phyloP scores from a whole-genome alignment of 2,113 vertebrate species.

The Shinisaurus crocodilurus region DNA sequence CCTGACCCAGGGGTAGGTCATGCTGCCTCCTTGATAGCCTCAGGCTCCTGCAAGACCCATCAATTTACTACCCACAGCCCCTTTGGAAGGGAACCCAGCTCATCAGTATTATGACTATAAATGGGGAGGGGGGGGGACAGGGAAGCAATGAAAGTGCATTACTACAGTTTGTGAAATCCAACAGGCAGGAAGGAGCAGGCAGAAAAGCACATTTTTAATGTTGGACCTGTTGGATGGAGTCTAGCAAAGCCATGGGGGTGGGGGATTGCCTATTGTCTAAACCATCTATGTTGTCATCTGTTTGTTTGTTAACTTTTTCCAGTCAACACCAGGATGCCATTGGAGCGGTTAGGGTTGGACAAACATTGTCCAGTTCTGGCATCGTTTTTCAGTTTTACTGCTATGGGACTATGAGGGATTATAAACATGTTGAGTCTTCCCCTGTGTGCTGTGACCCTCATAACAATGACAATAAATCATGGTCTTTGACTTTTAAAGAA shows the following conservation, averaged over 20 bases:
- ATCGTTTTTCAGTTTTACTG: conserved; percentile 37
- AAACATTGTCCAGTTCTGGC: conserved; percentile 26
- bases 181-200: not conserved
- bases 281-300: not conserved
- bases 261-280: too few species aligned
- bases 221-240: not conserved
- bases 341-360: not conserved
- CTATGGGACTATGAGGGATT: conserved; percentile 10
- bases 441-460: conserved; percentile 2
- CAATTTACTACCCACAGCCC: not conserved
- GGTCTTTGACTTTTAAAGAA: conserved; percentile 26
- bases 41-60: not conserved
- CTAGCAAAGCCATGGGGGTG: not conserved
- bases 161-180: not conserved
- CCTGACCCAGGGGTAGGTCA: not conserved
- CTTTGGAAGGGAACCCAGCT: not conserved
- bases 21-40: not conserved
- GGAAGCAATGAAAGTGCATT: not conserved
- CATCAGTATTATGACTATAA: not conserved
- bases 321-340: conserved; percentile 1
- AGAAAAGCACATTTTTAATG: not conserved
- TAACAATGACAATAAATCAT: conserved; percentile 30
- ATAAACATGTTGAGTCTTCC: conserved; percentile 24
- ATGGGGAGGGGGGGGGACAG: too few species aligned
- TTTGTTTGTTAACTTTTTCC: conserved; percentile 10